Evolutionary conservation across 1,140 invertebrate species (phyloP).

Genomic region (Drosophila obscura): DNA sequence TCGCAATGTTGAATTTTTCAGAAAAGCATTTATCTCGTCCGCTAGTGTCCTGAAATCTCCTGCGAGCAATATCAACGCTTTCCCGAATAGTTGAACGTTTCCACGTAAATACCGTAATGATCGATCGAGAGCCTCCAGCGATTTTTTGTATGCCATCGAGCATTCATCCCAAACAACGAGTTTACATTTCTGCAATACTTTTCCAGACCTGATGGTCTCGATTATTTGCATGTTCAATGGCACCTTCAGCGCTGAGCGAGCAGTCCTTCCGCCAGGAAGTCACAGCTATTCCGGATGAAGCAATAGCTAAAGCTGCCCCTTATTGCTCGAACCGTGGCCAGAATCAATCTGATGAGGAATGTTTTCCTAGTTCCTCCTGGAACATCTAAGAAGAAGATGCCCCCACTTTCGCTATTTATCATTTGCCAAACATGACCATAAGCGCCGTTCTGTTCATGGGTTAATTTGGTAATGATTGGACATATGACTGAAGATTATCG

Average conservation of each 20-base stretch:
- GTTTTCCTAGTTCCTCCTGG: conserved; percentile 10
- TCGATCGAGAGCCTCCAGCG: conserved; percentile 2
- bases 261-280: too few relatives aligned
- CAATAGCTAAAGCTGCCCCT: conserved; percentile 3
- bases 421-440: too few relatives aligned
- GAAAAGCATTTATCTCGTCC: too few relatives aligned
- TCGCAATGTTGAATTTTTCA: too few relatives aligned
- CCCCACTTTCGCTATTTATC: not conserved
- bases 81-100: not conserved
- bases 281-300: not conserved
- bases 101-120: conserved; percentile 1
- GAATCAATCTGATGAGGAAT: conserved; percentile 14
- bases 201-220: conserved; percentile 14
- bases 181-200: conserved; percentile 16
- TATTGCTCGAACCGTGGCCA: conserved; percentile 11
- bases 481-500: too few relatives aligned
- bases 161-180: conserved; percentile 12
- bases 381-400: conserved; percentile 1
- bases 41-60: not conserved
- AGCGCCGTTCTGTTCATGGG: too few relatives aligned
- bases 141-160: not conserved
- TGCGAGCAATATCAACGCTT: not conserved
- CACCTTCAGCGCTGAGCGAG: too few relatives aligned
- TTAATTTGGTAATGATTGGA: too few relatives aligned
- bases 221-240: conserved; percentile 13